Evolutionary conservation across 2,113 vertebrate genomes (phyloP), one percentile per base, ranked within the genome.

Genomic region (Motacilla alba): DNA sequence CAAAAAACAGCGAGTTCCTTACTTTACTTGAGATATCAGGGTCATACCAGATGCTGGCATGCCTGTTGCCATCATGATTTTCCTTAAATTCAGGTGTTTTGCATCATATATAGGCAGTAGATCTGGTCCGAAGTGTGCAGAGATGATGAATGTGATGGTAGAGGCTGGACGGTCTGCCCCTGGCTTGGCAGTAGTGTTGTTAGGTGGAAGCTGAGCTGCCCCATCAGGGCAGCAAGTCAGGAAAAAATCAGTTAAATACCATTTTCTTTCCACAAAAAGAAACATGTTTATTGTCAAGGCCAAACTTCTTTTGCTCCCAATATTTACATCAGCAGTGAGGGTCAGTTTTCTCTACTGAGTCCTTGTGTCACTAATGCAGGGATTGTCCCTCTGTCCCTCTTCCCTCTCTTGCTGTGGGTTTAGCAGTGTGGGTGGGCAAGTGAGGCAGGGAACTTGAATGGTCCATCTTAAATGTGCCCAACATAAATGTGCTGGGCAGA

Each of bases 301-400:
- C 41, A 70, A 66, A 41, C 21, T 27, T 69, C 12, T 62, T 55
- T 16, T 85, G 6, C 28, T 84, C 27, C 41, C 0, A 0, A 27
- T 0, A 0, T 78, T 78, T 5, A 7, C 9, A 13, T 6, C 3
- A 15, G 24, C 28, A 62, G 19, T 46, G 22, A n/a, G n/a, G 87
- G 35, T 14, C 12, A 58, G 15, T 53, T 3, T 35, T 58, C 7
- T 44, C 27, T 35, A 5, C 9, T 15, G 31, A 30, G 18, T 66
- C 9, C 8, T 14, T 44, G 13, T 39, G 59, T 77, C 59, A 46
- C 6, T 23, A 9, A 9, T 10, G 23, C 27, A 44, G 55, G 7
- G 18, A 3, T 47, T 85, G 21, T 62, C 60, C 24, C 26, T 55
- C 26, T 52, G 27, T 52, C 59, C 19, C 17, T 67, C 14, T 77